A percentile compares a stretch with the other conserved stretches of the same genome.
Evolutionary conservation across 2,888 invertebrate genomes (phyloP).

Genomic region (Plagodis pulveraria): DNA sequence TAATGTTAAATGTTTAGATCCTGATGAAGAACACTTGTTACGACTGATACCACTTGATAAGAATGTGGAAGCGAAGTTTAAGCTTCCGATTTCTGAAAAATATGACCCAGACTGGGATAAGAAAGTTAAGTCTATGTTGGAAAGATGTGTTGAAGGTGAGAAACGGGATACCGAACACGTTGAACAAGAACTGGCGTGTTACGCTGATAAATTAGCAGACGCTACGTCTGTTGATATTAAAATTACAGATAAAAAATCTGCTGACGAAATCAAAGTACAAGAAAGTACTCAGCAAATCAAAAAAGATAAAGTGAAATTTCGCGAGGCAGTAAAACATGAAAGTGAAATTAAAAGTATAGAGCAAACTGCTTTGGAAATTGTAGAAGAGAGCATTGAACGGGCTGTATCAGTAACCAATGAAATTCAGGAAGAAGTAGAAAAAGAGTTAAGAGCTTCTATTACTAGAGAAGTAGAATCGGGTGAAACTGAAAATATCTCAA

Average conservation of each 20-base stretch:
- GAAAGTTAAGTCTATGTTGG: constrained; percentile 28
- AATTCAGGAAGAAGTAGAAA: constrained; percentile 63
- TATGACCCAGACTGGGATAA: constrained; percentile 62
- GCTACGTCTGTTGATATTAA: neutral
- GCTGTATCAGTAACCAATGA: constrained; percentile 66
- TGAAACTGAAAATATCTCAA: constrained; percentile 21
- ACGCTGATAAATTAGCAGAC: constrained; percentile 7
- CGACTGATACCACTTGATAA: constrained; percentile 21
- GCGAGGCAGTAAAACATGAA: constrained; percentile 52
- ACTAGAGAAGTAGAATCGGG: constrained; percentile 22
- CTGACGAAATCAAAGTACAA: constrained; percentile 26
- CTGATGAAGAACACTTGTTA: constrained; percentile 40
- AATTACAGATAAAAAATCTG: constrained; percentile 26
- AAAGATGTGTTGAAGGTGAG: constrained; percentile 9
- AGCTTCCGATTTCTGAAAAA: constrained; percentile 68
- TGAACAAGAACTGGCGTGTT: constrained; percentile 9
- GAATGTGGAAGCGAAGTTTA: constrained; percentile 54
- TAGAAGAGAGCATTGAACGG: constrained; percentile 67
- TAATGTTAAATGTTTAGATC: constrained; percentile 38
- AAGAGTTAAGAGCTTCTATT: constrained; percentile 41
- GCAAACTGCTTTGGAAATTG: constrained; percentile 60
- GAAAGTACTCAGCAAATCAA: constrained; percentile 24
- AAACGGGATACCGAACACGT: constrained; percentile 5
- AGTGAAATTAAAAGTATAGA: constrained; percentile 64
- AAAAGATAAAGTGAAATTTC: constrained; percentile 42